Conservation (phyloP, 30 jellyfish, hydroid and myxozoan species). For the Sanderia malayensis region DNA sequence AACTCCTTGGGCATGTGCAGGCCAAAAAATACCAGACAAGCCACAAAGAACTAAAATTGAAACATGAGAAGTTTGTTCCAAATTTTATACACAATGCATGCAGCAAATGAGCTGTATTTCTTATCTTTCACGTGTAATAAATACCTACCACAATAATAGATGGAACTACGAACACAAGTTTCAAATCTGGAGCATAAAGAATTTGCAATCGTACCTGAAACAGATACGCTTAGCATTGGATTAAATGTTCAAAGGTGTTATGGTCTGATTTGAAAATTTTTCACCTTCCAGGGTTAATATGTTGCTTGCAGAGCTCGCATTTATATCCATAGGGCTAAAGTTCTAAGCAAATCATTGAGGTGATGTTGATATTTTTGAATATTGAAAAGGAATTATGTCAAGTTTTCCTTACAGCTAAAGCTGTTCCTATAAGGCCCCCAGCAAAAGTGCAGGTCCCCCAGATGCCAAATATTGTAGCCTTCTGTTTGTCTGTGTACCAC, state of each 20-base stretch:
- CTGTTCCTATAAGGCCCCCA: conserved; percentile 95
- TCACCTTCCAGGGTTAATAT: no score
- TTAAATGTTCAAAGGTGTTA: no score
- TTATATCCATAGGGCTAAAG: no score
- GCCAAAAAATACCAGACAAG: conserved; percentile 42
- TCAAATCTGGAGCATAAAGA: conserved; percentile 73
- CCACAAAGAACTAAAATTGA: conserved; percentile 64
- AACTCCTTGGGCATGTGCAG: conserved; percentile 74
- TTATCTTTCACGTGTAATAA: no score
- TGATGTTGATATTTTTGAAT: no score
- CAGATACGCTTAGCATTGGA: no score
- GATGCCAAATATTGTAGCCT: conserved; percentile 90
- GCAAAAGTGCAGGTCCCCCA: conserved; percentile 99
- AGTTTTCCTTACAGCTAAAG: conserved; percentile 64
- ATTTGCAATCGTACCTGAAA: conserved; percentile 85
- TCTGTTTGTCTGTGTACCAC: conserved; percentile 85
- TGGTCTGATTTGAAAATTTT: no score
- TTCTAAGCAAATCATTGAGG: no score
- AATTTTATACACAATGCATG: no score
- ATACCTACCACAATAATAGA: conserved; percentile 70
- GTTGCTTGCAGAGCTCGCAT: no score
- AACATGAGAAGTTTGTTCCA: neutral
- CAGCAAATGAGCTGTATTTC: no score
- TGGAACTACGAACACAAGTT: conserved; percentile 79
- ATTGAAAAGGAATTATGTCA: no score